A percentile compares a stretch with the other conserved stretches of the same genome.
phyloP scores from a whole-genome alignment of 2,888 invertebrate genomes.

The Agonopterix subpropinquella region DNA sequence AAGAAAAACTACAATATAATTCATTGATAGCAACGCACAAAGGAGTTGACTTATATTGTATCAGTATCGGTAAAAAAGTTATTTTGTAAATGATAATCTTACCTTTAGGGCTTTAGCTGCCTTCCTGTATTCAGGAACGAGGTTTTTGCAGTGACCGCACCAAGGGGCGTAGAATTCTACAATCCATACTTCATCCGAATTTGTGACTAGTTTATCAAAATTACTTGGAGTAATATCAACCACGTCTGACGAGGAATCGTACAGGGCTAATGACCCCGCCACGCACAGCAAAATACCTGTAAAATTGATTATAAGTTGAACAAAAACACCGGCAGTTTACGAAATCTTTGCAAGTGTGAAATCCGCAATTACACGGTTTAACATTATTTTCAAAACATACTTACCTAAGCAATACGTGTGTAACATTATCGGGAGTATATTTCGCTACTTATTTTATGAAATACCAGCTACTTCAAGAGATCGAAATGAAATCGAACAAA shows the following conservation, averaged over 20 bases:
- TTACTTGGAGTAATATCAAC: conserved; percentile 90
- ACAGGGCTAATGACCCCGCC: conserved; percentile 67
- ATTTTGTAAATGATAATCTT: conserved; percentile 13
- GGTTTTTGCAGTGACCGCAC: conserved; percentile 94
- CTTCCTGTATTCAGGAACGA: conserved; percentile 96
- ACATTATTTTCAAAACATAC: conserved; percentile 43
- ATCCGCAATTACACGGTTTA: conserved; percentile 27
- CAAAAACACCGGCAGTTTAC: conserved; percentile 26
- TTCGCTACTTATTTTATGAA: conserved; percentile 27
- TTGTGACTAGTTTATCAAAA: conserved; percentile 88
- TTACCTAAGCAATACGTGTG: conserved; percentile 48
- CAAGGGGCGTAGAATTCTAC: conserved; percentile 98
- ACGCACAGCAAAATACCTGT: conserved; percentile 55
- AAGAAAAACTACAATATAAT: no score
- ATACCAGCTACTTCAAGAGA: conserved; percentile 26
- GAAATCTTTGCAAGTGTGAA: conserved; percentile 15
- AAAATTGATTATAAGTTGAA: conserved; percentile 18
- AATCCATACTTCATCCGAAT: conserved; percentile 93
- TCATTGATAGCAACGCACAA: not conserved
- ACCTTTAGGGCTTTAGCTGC: conserved; percentile 94
- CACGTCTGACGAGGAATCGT: conserved; percentile 84
- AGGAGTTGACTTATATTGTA: not conserved
- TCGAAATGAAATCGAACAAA: conserved; percentile 22
- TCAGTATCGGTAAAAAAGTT: not conserved
- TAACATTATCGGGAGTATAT: conserved; percentile 42